phyloP scores from a whole-genome alignment of 2,113 vertebrate genomes.

The Eurystomus gularis region DNA sequence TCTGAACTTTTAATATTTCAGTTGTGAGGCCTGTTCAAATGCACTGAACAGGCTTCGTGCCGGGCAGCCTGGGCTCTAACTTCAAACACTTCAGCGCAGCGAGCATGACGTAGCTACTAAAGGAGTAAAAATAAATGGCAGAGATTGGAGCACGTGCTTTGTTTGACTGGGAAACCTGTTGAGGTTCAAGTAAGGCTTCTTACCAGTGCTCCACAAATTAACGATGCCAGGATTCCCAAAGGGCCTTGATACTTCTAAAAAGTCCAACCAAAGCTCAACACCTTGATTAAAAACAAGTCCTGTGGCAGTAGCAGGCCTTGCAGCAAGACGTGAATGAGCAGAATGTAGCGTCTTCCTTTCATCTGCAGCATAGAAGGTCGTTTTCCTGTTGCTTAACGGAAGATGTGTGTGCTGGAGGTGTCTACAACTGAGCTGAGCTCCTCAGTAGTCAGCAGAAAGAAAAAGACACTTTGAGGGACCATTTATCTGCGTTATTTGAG shows the following conservation, averaged over 20 bases:
- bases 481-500: background rate
- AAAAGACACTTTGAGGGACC: background rate
- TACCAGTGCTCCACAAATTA: background rate
- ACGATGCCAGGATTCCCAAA: background rate
- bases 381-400: background rate
- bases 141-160: background rate
- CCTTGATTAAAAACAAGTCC: background rate
- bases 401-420: background rate
- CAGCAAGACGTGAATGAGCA: background rate
- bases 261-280: background rate
- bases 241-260: background rate
- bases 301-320: background rate
- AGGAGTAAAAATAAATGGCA: background rate
- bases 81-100: background rate
- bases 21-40: background rate
- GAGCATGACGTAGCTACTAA: too few relatives aligned
- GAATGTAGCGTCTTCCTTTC: background rate
- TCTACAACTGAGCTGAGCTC: background rate
- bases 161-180: background rate
- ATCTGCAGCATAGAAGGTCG: background rate
- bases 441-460: background rate
- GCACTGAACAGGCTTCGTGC: background rate
- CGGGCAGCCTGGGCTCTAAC: background rate
- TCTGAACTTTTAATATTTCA: background rate
- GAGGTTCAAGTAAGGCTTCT: background rate